A percentile compares a stretch with the other conserved stretches of the same genome.
phyloP scores from a whole-genome alignment of 2,113 vertebrate species.

The Sporophila hypoxantha region DNA sequence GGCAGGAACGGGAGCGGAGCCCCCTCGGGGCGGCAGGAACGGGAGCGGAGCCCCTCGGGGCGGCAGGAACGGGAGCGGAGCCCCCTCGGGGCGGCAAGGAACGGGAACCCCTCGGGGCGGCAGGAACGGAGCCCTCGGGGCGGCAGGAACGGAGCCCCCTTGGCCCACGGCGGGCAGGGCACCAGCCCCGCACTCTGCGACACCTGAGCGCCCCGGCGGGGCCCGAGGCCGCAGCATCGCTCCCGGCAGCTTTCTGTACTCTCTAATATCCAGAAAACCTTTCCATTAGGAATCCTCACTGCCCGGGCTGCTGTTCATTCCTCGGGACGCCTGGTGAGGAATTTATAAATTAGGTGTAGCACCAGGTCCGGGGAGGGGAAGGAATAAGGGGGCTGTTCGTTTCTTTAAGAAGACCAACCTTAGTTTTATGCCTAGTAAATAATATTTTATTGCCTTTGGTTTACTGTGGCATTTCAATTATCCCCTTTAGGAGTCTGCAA shows the following conservation, averaged over 20 bases:
- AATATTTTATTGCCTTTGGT: conserved; percentile 76
- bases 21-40: not conserved
- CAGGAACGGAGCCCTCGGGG: too few species aligned
- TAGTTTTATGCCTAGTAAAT: conserved; percentile 72
- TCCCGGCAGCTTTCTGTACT: not conserved
- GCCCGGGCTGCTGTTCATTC: not conserved
- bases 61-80: too few species aligned
- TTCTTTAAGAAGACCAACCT: conserved; percentile 65
- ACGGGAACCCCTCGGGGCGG: too few species aligned
- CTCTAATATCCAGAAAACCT: not conserved
- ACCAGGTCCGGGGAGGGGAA: not conserved
- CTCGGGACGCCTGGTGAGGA: conserved; percentile 27
- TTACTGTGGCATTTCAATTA: conserved; percentile 75
- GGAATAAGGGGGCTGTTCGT: conserved; percentile 6
- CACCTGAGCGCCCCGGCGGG: not conserved
- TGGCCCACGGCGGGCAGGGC: not conserved
- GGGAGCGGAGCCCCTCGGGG: not conserved
- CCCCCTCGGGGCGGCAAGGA: too few species aligned
- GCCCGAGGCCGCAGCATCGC: not conserved
- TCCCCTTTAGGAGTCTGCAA: conserved; percentile 68
- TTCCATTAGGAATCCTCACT: not conserved
- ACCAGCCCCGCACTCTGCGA: not conserved
- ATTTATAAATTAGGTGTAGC: conserved; percentile 46
- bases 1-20: not conserved
- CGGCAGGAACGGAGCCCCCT: not conserved